These are phyloP conservation scores for Arctocebus calabarensis DNA, from an alignment of 2,797 vertebrate species.

Conservation along the genomic window DNA sequence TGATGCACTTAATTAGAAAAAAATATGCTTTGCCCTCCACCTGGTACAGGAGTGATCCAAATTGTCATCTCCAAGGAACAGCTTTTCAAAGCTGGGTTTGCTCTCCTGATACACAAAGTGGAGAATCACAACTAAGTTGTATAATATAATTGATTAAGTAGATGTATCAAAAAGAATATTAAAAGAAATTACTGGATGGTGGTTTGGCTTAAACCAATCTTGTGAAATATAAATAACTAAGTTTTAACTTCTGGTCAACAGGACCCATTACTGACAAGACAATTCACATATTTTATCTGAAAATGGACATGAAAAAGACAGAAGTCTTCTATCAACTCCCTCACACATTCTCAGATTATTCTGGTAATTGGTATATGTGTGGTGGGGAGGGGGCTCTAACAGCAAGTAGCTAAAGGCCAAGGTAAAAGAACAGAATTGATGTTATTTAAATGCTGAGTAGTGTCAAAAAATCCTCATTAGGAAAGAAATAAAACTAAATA, in stretches of 20 bases:
- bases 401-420: neutral
- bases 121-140: neutral
- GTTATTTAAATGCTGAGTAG: neutral
- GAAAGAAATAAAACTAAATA: neutral
- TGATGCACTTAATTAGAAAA: neutral
- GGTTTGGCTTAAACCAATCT: constrained; percentile 8
- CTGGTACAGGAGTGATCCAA: neutral
- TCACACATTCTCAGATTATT: neutral
- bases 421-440: neutral
- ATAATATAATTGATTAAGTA: neutral
- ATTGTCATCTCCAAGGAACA: neutral
- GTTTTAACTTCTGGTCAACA: neutral
- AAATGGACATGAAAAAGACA: neutral
- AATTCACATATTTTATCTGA: neutral
- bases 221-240: neutral
- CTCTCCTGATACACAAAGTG: neutral
- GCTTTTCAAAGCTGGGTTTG: neutral
- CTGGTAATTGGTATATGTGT: neutral
- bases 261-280: neutral
- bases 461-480: neutral
- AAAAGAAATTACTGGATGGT: neutral
- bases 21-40: neutral
- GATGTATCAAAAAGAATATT: neutral
- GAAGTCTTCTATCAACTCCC: neutral
- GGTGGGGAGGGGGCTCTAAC: too few relatives aligned